Conservation (phyloP, 2,797 vertebrate species). For the Gorsachius magnificus region DNA sequence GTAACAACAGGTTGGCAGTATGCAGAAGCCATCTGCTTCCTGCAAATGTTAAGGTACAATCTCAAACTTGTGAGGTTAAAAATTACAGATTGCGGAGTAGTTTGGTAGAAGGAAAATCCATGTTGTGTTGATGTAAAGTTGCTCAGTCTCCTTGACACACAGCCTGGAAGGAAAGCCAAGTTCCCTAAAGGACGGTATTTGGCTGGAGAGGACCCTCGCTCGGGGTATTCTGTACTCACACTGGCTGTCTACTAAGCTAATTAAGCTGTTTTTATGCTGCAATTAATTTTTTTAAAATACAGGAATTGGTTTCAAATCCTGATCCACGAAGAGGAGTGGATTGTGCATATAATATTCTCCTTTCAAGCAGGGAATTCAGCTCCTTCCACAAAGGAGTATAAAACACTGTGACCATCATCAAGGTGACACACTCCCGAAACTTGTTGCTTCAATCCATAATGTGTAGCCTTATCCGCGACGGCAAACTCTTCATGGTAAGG, state of each 20-base stretch:
- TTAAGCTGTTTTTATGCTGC: slow-evolving; percentile 48
- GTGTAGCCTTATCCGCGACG: neutral
- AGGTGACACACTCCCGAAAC: neutral
- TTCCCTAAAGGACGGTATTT: slow-evolving; percentile 65
- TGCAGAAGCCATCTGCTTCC: slow-evolving; percentile 82
- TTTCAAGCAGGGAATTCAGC: slow-evolving; percentile 29
- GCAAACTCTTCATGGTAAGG: neutral
- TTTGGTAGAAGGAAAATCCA: slow-evolving; percentile 75
- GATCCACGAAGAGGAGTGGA: slow-evolving; percentile 52
- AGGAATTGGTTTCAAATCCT: slow-evolving; percentile 53
- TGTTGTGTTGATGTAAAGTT: slow-evolving; percentile 77
- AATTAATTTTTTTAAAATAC: neutral
- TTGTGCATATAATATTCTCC: slow-evolving; percentile 51
- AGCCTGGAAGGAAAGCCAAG: slow-evolving; percentile 67
- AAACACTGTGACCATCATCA: slow-evolving; percentile 20
- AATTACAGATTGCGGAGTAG: slow-evolving; percentile 78
- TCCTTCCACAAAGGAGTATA: slow-evolving; percentile 48
- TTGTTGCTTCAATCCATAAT: neutral
- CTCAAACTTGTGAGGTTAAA: slow-evolving; percentile 81
- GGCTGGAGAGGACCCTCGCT: slow-evolving; percentile 68
- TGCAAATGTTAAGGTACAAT: slow-evolving; percentile 84
- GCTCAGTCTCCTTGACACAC: slow-evolving; percentile 76
- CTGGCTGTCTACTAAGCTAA: slow-evolving; percentile 67
- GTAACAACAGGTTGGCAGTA: slow-evolving; percentile 82
- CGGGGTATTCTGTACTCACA: slow-evolving; percentile 66